Evolutionary conservation across 1,140 invertebrate genomes (phyloP).

Genomic region (Danaus plexippus): DNA sequence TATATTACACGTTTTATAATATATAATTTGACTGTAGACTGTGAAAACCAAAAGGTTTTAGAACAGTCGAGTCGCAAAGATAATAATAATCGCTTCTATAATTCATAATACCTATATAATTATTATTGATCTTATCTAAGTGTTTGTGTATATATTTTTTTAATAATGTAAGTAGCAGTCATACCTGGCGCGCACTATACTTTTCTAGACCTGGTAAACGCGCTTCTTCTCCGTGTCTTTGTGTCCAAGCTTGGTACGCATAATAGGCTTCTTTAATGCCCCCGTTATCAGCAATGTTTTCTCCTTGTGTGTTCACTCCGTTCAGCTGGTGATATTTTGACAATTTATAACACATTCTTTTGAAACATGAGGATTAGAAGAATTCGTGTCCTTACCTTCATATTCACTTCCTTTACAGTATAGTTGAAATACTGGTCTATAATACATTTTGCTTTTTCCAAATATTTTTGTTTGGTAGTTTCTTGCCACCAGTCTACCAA

Average conservation of each 20-base stretch:
- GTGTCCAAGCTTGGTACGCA: constrained; percentile 82
- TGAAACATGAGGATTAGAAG: no score
- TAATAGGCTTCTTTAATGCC: constrained; percentile 90
- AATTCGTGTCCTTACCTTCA: constrained; percentile 74
- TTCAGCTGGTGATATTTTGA: constrained; percentile 75
- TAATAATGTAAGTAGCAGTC: background rate
- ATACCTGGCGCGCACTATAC: constrained; percentile 78
- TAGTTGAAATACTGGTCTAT: constrained; percentile 92
- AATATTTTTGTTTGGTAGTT: constrained; percentile 82
- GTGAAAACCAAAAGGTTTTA: no score
- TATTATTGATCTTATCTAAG: no score
- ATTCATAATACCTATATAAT: no score
- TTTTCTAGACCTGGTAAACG: constrained; percentile 77
- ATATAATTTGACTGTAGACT: no score
- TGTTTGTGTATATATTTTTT: no score
- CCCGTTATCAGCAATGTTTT: constrained; percentile 94
- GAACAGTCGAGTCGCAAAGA: no score
- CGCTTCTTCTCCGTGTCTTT: constrained; percentile 76
- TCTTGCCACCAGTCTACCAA: constrained; percentile 88
- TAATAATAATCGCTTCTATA: no score
- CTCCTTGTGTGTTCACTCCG: constrained; percentile 90
- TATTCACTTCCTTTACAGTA: constrained; percentile 77
- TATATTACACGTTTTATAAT: no score
- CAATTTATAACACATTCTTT: no score
- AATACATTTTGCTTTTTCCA: constrained; percentile 85